Base-by-base conservation (phyloP, 2,797 vertebrate genomes). In the Dromococcyx pavoninus region DNA sequence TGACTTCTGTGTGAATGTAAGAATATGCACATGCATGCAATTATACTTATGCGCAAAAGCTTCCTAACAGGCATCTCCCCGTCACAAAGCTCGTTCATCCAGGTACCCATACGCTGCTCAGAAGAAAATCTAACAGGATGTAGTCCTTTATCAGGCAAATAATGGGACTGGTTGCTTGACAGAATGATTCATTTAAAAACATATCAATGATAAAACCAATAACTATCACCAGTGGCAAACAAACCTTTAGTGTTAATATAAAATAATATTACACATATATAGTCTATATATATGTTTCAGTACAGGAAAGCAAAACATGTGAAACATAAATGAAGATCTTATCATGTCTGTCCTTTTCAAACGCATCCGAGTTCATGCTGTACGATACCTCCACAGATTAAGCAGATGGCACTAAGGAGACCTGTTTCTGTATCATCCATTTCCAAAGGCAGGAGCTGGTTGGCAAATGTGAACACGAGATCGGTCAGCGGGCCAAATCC, bases 361-460 rank as follows among this genome's bases (percentile, higher is more conserved):
- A 66, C 0, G 9, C 58, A 27, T 23, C 19, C 2, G 21, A 85
- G 41, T 15, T 56, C 5, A 16, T 7, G 56, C 61, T 43, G 54
- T 70, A 67, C 33, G 13, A 25, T 98, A 99, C 99, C 99, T 98
- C 99, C 99, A 93, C 99, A 99, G 91, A 99, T 99, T 28, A 99
- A 97, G 97, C 99, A 99, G 98, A 99, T 99, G 98, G 99, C 99
- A 97, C 99, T 99, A 86, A 99, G 99, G 81, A 99, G 99, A 89
- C 99, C 99, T 8, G 99, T 99, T 97, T 99, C 99, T 2, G 99
- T 99, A 97, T 99, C 99, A 79, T 99, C 99, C 99, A 99, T 99
- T 98, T 99, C 98, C 97, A 99, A 98, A 60, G 99, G 99, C 98
- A 99, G 98, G 96, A 99, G 99, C 98, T 99, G 99, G 71, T 98